These are phyloP conservation scores for Phyllopteryx taeniolatus DNA, from an alignment of 2,113 vertebrate species.

Conservation along the genomic window DNA sequence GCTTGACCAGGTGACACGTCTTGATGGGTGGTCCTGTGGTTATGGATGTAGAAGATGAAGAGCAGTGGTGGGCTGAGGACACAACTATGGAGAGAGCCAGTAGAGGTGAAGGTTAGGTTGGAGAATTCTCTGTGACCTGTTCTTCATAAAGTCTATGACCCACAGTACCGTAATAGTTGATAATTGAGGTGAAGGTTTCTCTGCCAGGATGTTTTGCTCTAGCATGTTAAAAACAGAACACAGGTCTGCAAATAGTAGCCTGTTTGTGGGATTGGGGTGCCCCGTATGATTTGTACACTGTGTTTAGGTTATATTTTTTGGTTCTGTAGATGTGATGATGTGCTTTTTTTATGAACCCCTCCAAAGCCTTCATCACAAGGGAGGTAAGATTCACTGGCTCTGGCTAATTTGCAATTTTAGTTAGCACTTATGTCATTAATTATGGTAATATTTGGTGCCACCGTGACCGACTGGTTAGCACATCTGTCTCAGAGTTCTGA, in stretches of 20 bases:
- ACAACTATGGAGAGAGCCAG: neutral
- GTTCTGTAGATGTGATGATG: neutral
- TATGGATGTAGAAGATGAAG: neutral
- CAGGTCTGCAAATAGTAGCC: neutral
- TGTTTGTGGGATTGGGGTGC: neutral
- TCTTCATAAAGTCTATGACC: neutral
- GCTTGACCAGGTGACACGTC: neutral
- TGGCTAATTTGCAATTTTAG: neutral
- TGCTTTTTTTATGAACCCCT: neutral
- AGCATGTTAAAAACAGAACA: neutral
- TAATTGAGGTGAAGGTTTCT: neutral
- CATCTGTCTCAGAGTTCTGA: too few relatives aligned
- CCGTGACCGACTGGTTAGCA: too few relatives aligned
- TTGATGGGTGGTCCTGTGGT: neutral
- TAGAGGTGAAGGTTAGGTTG: neutral
- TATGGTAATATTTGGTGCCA: too few relatives aligned
- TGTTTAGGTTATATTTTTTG: neutral
- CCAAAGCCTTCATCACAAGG: neutral
- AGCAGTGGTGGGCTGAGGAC: neutral
- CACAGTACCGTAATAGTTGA: neutral
- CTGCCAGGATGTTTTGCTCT: neutral
- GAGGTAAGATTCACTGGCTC: neutral
- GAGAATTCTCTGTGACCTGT: neutral
- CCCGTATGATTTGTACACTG: neutral
- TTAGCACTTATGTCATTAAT: neutral